Evolutionary conservation across 2,888 invertebrate genomes (phyloP), one percentile per base, ranked within the genome.

Genomic region (Latrodectus elegans): DNA sequence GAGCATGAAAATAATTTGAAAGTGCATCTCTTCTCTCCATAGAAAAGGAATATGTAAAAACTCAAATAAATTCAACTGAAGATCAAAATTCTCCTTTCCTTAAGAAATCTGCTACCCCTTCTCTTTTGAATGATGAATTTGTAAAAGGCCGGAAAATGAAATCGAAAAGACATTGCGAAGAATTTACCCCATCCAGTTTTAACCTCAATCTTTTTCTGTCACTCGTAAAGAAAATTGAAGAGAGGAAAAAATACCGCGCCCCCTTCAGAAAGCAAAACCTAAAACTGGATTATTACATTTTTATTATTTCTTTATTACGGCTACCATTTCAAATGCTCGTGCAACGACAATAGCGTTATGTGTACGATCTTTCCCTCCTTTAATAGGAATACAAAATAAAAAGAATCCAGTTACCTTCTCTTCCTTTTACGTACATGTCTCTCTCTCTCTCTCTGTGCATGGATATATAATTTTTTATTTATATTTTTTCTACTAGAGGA

Each of bases 281-380:
- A 60, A 60, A 60, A 60, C 14, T 15, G 53, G 70, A 79, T 65
- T 74, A 72, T 72, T 38, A 55, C 74, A 68, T 82, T 75, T 82
- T 75, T 75, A 82, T 75, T 68, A 82, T 82, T 75, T 82, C 74
- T 52, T 80, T 81, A 67, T 74, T 68, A 82, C 75, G 49, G 49
- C 70, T 75, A 68, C 68, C 68, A 68, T 82, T 82, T 75, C 38
- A 17, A 14, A 22, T 75, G 52, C 22, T 51, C 71, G 53, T 77
- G 60, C 75, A 75, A 60, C 75, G 75, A 70, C 82, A 75, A 82
- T 82, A 82, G 75, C 75, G 82, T 68, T 60, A 82, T 75, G 70
- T 74, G 76, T 82, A 82, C 82, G 67, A 70, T 22, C 17, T 11
- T 11, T 53, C 67, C n/a, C 60, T 60, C 12, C 12, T 60, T 67